Evolutionary conservation across 1,140 invertebrate species (phyloP), one percentile per base, ranked within the genome.

Genomic region (Eubasilissa regina): DNA sequence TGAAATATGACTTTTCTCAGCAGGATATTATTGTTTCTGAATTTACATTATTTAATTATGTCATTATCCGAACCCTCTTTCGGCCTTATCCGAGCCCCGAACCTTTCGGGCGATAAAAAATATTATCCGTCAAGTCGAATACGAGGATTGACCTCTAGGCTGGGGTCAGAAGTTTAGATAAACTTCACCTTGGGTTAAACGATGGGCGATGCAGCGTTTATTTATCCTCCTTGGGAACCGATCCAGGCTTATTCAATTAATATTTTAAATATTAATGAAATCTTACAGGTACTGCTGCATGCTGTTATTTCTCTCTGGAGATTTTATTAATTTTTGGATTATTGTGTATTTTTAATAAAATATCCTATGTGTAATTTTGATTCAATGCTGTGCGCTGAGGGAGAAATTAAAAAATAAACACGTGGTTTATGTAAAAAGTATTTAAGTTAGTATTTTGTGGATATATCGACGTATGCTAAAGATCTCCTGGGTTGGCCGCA

Each of bases 31-130:
- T 80, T 80, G 79, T 80, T 80, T 80, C 75, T 77, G 79, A 74
- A 80, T 80, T 80, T 80, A 80, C 79, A 80, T 80, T 80, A 80
- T 80, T 80, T 80, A 80, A 80, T 80, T 80, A 80, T 80, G 79
- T 80, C 79, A 80, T 80, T 80, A 80, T 77, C 45, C 45, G 13
- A 70, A 48, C 12, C 66, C 60, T 13, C 19, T 21, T 58, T 21
- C 55, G 55, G 55, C 10, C 55, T 58, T 15, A 58, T 15, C 19
- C 60, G 60, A n/a, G 60, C 9, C 21, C 60, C 60, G 25, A 35
- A 62, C 58, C 58, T 25, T 21, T 19, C 19, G 11, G 35, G 10
- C 35, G 4, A 64, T 64, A 64, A 64, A 64, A 64, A 25, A 62
- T 62, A 10, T 25, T 64, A 64, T 64, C 35, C 25, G 17, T 43